Percentiles rank a stretch among this genome's conserved stretches.
These are phyloP conservation scores for Cataglyphis livida DNA, from an alignment of 2,888 invertebrate genomes.

Conservation along the genomic window DNA sequence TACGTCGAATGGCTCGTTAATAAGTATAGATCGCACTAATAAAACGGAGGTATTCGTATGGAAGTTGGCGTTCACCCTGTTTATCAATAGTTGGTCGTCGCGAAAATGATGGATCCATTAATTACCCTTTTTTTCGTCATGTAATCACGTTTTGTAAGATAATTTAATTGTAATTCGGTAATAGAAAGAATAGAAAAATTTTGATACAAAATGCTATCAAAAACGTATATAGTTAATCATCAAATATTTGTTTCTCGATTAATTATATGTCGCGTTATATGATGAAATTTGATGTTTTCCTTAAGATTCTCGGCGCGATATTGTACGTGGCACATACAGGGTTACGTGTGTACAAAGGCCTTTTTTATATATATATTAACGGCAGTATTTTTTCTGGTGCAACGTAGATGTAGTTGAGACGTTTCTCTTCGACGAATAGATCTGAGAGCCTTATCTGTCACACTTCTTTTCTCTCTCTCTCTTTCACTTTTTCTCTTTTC, in stretches of 20 bases:
- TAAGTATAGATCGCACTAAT: slow-evolving; percentile 28
- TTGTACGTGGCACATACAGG: slow-evolving; percentile 33
- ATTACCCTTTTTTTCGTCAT: slow-evolving; percentile 33
- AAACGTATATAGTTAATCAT: slow-evolving; percentile 26
- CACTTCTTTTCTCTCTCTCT: not conserved
- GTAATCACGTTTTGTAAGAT: slow-evolving; percentile 25
- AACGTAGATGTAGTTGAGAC: slow-evolving; percentile 14
- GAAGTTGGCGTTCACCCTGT: slow-evolving; percentile 48
- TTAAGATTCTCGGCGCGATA: not conserved
- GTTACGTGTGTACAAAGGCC: slow-evolving; percentile 29
- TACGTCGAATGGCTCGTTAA: slow-evolving; percentile 14
- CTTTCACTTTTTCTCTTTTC: not conserved
- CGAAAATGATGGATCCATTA: slow-evolving; percentile 34
- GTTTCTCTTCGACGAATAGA: slow-evolving; percentile 10
- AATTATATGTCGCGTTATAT: not conserved
- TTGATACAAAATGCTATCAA: slow-evolving; percentile 51
- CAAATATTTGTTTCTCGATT: slow-evolving; percentile 33
- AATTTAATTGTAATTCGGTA: slow-evolving; percentile 33
- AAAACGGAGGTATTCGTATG: slow-evolving; percentile 35
- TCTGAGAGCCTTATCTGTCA: slow-evolving; percentile 13
- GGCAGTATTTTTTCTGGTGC: slow-evolving; percentile 60
- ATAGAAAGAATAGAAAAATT: slow-evolving; percentile 48
- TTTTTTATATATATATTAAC: slow-evolving; percentile 29
- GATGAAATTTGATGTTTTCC: slow-evolving; percentile 13
- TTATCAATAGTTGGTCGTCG: slow-evolving; percentile 45